phyloP scores from a whole-genome alignment of 37 sponge, comb jelly and placozoan genomes.

The Spongia lamella region DNA sequence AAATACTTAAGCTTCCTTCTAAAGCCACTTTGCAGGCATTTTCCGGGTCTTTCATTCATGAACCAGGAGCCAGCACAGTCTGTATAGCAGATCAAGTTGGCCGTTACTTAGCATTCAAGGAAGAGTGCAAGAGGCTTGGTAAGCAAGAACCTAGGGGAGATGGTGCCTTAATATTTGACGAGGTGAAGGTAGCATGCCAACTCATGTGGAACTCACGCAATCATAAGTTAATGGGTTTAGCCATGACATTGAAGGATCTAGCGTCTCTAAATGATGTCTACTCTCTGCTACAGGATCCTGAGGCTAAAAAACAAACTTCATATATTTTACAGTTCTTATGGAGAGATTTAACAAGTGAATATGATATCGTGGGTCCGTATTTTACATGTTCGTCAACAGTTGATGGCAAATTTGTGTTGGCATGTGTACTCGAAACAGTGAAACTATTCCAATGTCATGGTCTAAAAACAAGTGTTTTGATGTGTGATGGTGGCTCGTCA shows the following conservation, averaged over 20 bases:
- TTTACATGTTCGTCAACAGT: not conserved
- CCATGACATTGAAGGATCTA: constrained; percentile 31
- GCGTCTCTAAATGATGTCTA: not conserved
- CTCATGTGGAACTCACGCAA: constrained; percentile 12
- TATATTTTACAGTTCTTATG: constrained; percentile 45
- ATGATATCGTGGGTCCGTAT: constrained; percentile 46
- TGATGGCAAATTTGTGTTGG: constrained; percentile 9
- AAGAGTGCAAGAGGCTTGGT: not conserved
- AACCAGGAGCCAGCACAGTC: not conserved
- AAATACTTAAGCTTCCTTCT: not conserved
- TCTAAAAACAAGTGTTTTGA: not conserved
- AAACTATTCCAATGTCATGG: constrained; percentile 20
- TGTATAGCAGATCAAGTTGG: too few species aligned
- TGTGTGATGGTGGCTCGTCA: constrained; percentile 6
- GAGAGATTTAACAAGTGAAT: constrained; percentile 33
- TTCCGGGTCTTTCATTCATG: not conserved
- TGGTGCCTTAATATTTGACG: constrained; percentile 30
- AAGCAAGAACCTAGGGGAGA: not conserved
- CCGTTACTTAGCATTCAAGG: too few species aligned
- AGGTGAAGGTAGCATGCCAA: constrained; percentile 10
- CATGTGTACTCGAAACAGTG: constrained; percentile 29
- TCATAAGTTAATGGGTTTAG: constrained; percentile 3
- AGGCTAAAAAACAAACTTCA: constrained; percentile 17
- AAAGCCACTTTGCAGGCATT: constrained; percentile 1
- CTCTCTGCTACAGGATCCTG: not conserved